Evolutionary conservation across 1,140 invertebrate genomes (phyloP).

Genomic region (Calliopsis andreniformis): DNA sequence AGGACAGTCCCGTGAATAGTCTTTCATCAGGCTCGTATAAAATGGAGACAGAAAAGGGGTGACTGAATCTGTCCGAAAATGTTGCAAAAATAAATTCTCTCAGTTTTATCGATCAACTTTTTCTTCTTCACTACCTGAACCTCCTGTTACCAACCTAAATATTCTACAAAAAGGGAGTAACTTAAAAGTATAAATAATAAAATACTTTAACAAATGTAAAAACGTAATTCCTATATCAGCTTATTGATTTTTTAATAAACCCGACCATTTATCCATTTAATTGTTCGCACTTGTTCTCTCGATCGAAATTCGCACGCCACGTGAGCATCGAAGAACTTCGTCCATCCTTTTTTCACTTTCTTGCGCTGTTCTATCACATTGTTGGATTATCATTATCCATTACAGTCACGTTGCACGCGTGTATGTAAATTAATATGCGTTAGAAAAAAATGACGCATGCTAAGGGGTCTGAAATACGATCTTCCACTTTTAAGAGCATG

Average conservation of each 20-base stretch:
- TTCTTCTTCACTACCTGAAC: too few relatives aligned
- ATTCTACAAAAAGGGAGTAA: neutral
- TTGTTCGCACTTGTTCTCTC: neutral
- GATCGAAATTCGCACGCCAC: neutral
- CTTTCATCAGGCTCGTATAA: slow-evolving; percentile 46
- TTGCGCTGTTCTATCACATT: slow-evolving; percentile 10
- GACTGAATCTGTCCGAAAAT: slow-evolving; percentile 37
- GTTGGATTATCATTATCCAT: slow-evolving; percentile 8
- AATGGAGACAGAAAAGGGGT: slow-evolving; percentile 34
- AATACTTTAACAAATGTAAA: neutral
- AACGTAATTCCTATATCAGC: slow-evolving; percentile 15
- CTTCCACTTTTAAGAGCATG: neutral
- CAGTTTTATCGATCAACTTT: neutral
- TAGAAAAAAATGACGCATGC: neutral
- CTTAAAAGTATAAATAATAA: neutral
- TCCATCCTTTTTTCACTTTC: slow-evolving; percentile 5
- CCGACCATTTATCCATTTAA: neutral
- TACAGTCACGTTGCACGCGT: neutral
- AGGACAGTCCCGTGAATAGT: slow-evolving; percentile 20
- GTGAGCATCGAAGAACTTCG: neutral
- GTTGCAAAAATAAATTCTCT: slow-evolving; percentile 25
- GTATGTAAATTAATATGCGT: neutral
- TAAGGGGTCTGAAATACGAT: neutral
- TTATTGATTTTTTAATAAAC: slow-evolving; percentile 50
- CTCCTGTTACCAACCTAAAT: neutral